Percentiles rank a stretch among this genome's conserved stretches.
Conservation (phyloP, 2,113 vertebrate species). For the Notothenia rossii region DNA sequence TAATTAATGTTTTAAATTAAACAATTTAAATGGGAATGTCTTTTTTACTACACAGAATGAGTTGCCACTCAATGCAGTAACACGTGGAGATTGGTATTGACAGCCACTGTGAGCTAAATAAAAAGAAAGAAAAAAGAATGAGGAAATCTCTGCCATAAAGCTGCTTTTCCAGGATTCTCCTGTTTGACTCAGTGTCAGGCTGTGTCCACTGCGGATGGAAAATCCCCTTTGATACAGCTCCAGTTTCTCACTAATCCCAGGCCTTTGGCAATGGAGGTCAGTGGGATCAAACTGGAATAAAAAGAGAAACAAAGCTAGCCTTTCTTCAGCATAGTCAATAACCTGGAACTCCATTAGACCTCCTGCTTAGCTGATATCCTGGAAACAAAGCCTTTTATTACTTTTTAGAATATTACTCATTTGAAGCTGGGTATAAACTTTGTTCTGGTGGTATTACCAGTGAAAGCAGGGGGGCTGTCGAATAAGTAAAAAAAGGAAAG, state of each 20-base stretch:
- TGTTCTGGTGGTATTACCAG: slow-evolving; percentile 21
- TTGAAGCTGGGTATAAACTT: slow-evolving; percentile 12
- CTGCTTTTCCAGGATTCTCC: slow-evolving; percentile 16
- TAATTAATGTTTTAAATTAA: too few species aligned
- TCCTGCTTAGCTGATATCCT: slow-evolving; percentile 24
- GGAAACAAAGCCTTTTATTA: slow-evolving; percentile 26
- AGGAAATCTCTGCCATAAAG: slow-evolving; percentile 6
- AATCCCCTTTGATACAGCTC: slow-evolving; percentile 54
- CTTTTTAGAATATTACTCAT: slow-evolving; percentile 28
- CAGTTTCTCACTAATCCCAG: slow-evolving; percentile 51
- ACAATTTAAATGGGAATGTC: not conserved
- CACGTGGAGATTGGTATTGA: not conserved
- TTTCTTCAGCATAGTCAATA: slow-evolving; percentile 44
- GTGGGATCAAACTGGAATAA: slow-evolving; percentile 29
- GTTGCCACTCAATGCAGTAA: not conserved
- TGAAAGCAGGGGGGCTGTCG: not conserved
- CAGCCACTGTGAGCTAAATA: not conserved
- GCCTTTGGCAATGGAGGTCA: slow-evolving; percentile 58
- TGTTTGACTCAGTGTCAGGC: slow-evolving; percentile 19
- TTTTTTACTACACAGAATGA: not conserved
- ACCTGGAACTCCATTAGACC: slow-evolving; percentile 43
- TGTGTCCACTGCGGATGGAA: slow-evolving; percentile 18
- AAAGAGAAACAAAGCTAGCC: slow-evolving; percentile 46
- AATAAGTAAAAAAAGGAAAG: slow-evolving; percentile 17
- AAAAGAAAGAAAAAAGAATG: not conserved